Evolutionary conservation across 1,140 invertebrate genomes (phyloP), one percentile per base, ranked within the genome.

Genomic region (Asbolus verrucosus): DNA sequence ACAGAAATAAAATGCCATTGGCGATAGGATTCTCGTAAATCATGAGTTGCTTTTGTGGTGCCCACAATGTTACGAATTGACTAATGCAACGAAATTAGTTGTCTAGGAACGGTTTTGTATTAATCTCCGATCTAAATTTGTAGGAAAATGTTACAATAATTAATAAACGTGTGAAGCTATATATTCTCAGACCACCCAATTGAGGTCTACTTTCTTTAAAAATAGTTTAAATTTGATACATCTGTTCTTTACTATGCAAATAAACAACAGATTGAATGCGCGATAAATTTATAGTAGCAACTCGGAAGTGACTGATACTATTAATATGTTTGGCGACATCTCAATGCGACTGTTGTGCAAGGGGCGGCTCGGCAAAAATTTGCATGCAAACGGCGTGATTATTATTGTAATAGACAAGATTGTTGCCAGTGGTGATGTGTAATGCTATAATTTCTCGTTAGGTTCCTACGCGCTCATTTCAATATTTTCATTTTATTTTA

Each of bases 21-120:
- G 59, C 59, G 31, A 62, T 62, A 16, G 27, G 18, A 36, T 33
- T 36, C 59, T 39, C 59, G 36, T 62, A 62, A 62, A 62, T 62
- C 59, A 62, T 39, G 14, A 36, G 36, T 62, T 38, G 43, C 15
- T 24, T n/a, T n/a, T 46, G 8, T 8, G 15, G 9, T 46, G 59
- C 30, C 54, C 54, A 50, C 43, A 18, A 50, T 15, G 21, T 19
- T 19, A 11, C 11, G 6, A 6, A 11, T 11, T 36, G n/a, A n/a
- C n/a, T 11, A 5, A 36, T n/a, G 2, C n/a, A 21, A 50, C 18
- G 16, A 21, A 50, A 50, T 50, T 50, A 21, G 43, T 50, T 36
- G 19, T 9, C 11, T 9, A 54, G 46, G 21, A 27, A 21, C 21
- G 46, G 46, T 54, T 27, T 14, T 27, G n/a, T 6, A 50, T 18